These are phyloP conservation scores for Hydrozoanthus tunicans DNA, from an alignment of 64 coral and sea anemone species.

Conservation along the genomic window DNA sequence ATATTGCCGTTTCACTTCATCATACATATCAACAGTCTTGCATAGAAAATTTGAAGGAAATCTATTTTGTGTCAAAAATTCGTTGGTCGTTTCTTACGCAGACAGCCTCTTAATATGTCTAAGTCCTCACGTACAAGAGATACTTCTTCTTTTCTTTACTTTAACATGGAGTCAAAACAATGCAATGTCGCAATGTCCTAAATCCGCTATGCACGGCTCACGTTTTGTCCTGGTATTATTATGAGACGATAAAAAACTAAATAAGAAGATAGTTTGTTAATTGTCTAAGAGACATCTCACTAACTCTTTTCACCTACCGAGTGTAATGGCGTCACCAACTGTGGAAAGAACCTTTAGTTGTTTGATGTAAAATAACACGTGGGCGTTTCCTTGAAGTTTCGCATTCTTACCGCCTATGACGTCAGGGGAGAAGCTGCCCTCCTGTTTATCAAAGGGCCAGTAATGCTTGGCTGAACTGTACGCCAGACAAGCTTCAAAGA, in stretches of 20 bases:
- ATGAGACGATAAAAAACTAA: neutral
- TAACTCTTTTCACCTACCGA: neutral
- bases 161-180: too few relatives aligned
- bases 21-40: too few relatives aligned
- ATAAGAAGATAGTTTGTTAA: neutral
- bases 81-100: too few relatives aligned
- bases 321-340: conserved; percentile 20
- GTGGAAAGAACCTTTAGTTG: conserved; percentile 12
- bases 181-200: too few relatives aligned
- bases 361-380: neutral
- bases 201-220: too few relatives aligned
- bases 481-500: neutral
- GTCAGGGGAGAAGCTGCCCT: conserved; percentile 14
- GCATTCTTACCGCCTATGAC: conserved; percentile 20
- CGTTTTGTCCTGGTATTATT: neutral
- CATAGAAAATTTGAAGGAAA: too few relatives aligned
- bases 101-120: too few relatives aligned
- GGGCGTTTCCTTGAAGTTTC: conserved; percentile 2
- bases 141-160: too few relatives aligned
- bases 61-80: too few relatives aligned
- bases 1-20: too few relatives aligned
- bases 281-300: neutral
- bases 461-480: conserved; percentile 21
- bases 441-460: conserved; percentile 26
- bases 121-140: too few relatives aligned